Base-by-base conservation (phyloP, 2,113 vertebrate species). In the Anarhynchus alexandrinus region DNA sequence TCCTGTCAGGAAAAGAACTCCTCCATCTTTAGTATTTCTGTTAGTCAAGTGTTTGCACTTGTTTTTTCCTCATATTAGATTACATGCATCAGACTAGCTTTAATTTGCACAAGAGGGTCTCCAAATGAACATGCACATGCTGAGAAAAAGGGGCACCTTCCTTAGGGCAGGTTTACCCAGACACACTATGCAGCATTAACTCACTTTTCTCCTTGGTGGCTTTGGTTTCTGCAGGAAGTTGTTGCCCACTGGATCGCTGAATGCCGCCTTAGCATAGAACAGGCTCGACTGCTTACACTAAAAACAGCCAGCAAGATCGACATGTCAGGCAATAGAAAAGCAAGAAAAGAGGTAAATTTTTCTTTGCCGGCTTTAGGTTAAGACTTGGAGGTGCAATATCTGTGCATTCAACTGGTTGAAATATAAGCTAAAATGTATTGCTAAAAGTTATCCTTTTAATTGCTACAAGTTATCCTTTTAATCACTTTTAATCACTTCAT, bases 211-310 rank as follows among this genome's bases (percentile, higher is more conserved):
- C 32, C 4, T 9, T 30, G 6, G 10, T 36, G 82, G 20, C 71
- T 94, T 67, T 72, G 67, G 21, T 38, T 69, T 77, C 71, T 66
- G 7, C 95, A 99, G 99, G 99, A 99, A 61, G 99, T 98, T 4
- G 96, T 99, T 52, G 98, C 99, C n/a, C 99, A 99, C 96, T 99
- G 99, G 99, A 99, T 99, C 25, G 99, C 99, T 0, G 98, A 99
- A 77, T 99, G 99, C 65, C 99, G 98, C 61, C 98, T 99, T n/a
- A 93, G 98, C 92, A 99, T 99, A 15, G 99, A 99, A 29, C 98
- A 99, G 97, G 98, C 99, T 11, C 98, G 99, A 34, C 96, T 99
- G 93, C 97, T 99, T 79, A 99, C 98, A 0, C 97, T 99, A 5
- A 97, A 98, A n/a, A 98, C 99, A 8, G 99, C 99, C 73, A 96